Base-by-base conservation (phyloP, 2,888 invertebrate genomes). In the Drosophila imparisetae region DNA sequence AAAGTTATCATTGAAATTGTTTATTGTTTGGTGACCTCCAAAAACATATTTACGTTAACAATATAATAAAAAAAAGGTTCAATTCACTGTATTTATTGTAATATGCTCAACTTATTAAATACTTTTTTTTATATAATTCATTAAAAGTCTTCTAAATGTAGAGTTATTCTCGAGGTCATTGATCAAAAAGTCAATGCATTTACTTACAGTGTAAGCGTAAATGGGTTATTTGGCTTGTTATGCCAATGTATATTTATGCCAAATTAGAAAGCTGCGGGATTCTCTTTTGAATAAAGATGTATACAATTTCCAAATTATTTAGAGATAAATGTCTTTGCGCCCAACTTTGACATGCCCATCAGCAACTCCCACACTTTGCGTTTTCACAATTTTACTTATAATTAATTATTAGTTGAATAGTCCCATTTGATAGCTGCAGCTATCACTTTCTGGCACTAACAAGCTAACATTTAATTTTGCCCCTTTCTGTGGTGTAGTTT, bases 401-500 rank as follows among this genome's bases (percentile, higher is more conserved):
- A 45, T 45, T 45, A 45, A 45, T 15, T 45, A 15, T 15, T 27
- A 15, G 50, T n/a, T 30, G 50, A 11, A n/a, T n/a, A n/a, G 29
- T 54, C n/a, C n/a, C 32, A 29, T 11, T 50, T 34, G 15, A 29
- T 21, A 18, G 21, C 15, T 10, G 11, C n/a, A 32, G 13, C 24
- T 36, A 42, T 30, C 21, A 45, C 7, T 29, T 65, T 24, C 2
- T 38, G 55, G 4, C 29, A 7, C 21, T 55, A 54, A 68, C 57
- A 55, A 57, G 68, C 21, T 6, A 36, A 21, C 48, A 48, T 30
- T 63, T 57, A 57, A 57, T 42, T 21, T 34, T 15, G 18, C 34
- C 49, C 50, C 57, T 50, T 50, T 67, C 15, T 21, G 7, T 21
- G 7, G 49, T 55, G 67, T 42, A 53, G 53, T 32, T 36, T 38